phyloP scores from a whole-genome alignment of 2,797 vertebrate species.

The Coranthus polyacanthus region DNA sequence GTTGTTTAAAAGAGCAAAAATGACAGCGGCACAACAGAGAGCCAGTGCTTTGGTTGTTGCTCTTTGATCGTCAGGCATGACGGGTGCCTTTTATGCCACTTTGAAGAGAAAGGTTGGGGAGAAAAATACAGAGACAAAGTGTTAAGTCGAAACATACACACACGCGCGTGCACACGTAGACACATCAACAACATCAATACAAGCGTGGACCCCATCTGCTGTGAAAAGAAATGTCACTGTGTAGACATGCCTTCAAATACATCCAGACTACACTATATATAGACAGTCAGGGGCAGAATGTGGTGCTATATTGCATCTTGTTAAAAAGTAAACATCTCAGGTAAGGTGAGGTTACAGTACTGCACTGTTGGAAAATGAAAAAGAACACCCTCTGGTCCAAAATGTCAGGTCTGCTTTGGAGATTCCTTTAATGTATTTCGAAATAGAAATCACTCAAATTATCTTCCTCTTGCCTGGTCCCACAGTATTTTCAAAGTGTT shows the following conservation, averaged over 20 bases:
- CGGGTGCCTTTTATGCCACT: slow-evolving; percentile 69
- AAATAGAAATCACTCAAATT: too few relatives aligned
- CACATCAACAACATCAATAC: slow-evolving; percentile 50
- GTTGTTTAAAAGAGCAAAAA: slow-evolving; percentile 63
- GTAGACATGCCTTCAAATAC: slow-evolving; percentile 31
- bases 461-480: too few relatives aligned
- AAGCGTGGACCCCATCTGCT: slow-evolving; percentile 34
- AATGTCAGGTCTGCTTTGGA: background rate
- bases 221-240: slow-evolving; percentile 68
- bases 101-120: slow-evolving; percentile 77
- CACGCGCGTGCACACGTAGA: too few relatives aligned
- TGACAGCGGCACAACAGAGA: slow-evolving; percentile 69
- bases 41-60: slow-evolving; percentile 51
- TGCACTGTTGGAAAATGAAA: background rate
- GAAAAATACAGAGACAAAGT: slow-evolving; percentile 51
- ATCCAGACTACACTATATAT: slow-evolving; percentile 6
- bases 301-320: background rate
- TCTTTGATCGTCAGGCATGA: slow-evolving; percentile 74
- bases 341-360: background rate
- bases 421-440: too few relatives aligned
- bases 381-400: background rate
- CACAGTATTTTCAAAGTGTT: too few relatives aligned
- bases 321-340: slow-evolving; percentile 29
- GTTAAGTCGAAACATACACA: slow-evolving; percentile 25
- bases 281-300: slow-evolving; percentile 16